Percentiles rank a stretch among this genome's conserved stretches.
Evolutionary conservation across 2,888 invertebrate species (phyloP).

Genomic region (Fragum whitleyi): DNA sequence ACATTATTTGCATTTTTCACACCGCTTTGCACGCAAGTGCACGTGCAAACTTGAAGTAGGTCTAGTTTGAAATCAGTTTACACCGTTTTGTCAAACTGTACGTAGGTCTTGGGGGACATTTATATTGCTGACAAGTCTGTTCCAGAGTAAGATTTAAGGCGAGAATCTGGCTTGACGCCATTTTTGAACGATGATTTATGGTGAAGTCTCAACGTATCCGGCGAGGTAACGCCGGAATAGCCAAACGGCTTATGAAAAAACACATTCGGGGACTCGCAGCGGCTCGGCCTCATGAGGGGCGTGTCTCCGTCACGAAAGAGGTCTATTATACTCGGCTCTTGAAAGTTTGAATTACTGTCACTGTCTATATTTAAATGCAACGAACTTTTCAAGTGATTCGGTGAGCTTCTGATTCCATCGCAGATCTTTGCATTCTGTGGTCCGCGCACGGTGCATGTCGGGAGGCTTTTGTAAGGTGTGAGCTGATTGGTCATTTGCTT

Average conservation of each 20-base stretch:
- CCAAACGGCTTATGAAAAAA: constrained; percentile 23
- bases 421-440: constrained; percentile 25
- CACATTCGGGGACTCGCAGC: constrained; percentile 49
- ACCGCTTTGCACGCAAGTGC: no score
- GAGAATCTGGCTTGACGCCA: constrained; percentile 13
- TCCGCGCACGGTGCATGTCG: constrained; percentile 15
- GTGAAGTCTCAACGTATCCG: constrained; percentile 1
- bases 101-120: no score
- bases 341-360: constrained; percentile 45
- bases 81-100: no score
- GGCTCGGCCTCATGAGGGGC: constrained; percentile 10
- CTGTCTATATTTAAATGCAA: constrained; percentile 21
- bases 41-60: no score
- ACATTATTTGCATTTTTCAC: no score
- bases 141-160: constrained; percentile 15
- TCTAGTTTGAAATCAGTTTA: no score
- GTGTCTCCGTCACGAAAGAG: constrained; percentile 60
- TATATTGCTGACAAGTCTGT: background rate
- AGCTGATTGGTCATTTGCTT: constrained; percentile 4
- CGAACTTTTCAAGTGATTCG: constrained; percentile 18
- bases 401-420: constrained; percentile 19
- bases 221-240: background rate
- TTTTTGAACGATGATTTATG: constrained; percentile 20
- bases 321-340: constrained; percentile 60
- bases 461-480: background rate